Evolutionary conservation across 1,140 invertebrate species (phyloP).

Genomic region (Arion vulgaris): DNA sequence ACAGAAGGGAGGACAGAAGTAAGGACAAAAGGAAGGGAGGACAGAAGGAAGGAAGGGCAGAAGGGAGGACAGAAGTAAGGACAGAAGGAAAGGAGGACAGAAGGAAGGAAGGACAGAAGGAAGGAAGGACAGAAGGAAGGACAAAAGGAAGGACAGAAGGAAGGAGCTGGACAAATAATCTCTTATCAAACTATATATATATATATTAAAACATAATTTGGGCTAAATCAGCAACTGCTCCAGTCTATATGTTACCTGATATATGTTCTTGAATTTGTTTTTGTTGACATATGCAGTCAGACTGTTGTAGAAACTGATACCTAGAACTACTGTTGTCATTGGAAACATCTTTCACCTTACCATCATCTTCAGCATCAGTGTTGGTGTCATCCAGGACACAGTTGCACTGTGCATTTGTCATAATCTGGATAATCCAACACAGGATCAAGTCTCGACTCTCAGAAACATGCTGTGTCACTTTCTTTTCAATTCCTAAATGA

Average conservation of each 20-base stretch:
- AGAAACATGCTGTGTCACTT: background rate
- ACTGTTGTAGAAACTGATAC: background rate
- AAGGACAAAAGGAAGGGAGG: too few relatives aligned
- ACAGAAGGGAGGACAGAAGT: too few relatives aligned
- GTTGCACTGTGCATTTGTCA: background rate
- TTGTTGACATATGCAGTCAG: background rate
- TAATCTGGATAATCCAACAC: constrained; percentile 25
- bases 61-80: too few relatives aligned
- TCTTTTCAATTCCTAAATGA: constrained; percentile 2
- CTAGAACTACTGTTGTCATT: background rate
- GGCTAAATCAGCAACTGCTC: too few relatives aligned
- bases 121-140: background rate
- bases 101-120: background rate
- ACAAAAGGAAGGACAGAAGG: constrained; percentile 1
- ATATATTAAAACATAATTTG: too few relatives aligned
- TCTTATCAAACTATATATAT: too few relatives aligned
- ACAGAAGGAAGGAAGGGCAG: too few relatives aligned
- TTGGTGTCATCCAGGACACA: background rate
- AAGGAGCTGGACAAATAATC: constrained; percentile 25
- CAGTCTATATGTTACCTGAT: background rate
- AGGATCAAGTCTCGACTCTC: constrained; percentile 1
- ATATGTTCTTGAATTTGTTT: background rate
- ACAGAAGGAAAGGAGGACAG: too few relatives aligned
- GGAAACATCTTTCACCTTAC: background rate
- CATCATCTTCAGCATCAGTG: background rate